A percentile compares a stretch with the other conserved stretches of the same genome.
Conservation (phyloP, 2,888 invertebrate genomes). For the Autographa pulchrina region DNA sequence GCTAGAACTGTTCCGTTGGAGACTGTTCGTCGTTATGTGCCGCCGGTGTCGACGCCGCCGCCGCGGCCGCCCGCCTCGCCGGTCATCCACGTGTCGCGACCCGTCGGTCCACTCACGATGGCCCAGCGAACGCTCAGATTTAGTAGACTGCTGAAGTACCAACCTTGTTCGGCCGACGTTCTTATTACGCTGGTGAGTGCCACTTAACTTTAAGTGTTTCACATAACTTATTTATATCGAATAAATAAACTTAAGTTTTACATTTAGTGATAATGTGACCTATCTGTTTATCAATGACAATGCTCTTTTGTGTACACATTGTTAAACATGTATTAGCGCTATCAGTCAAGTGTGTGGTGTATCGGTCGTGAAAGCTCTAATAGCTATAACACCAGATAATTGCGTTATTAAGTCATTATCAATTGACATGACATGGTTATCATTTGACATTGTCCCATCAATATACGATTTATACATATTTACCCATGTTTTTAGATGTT, state of each 20-base stretch:
- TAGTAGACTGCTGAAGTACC: constrained; percentile 91
- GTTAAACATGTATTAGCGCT: constrained; percentile 23
- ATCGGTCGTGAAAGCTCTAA: constrained; percentile 50
- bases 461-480: constrained; percentile 16
- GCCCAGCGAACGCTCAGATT: constrained; percentile 92
- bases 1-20: constrained; percentile 93
- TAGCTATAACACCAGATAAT: constrained; percentile 32
- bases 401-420: constrained; percentile 46
- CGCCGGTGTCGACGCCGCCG: constrained; percentile 85
- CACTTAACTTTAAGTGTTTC: constrained; percentile 38
- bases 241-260: neutral
- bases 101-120: constrained; percentile 90
- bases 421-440: constrained; percentile 29
- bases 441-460: constrained; percentile 31
- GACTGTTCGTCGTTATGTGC: constrained; percentile 89
- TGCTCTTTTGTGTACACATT: constrained; percentile 24
- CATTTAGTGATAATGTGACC: neutral
- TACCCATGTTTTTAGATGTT: neutral
- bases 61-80: constrained; percentile 80
- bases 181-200: constrained; percentile 82
- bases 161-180: constrained; percentile 88
- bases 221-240: neutral
- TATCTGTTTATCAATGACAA: constrained; percentile 12
- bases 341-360: constrained; percentile 48
- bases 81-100: constrained; percentile 81